Evolutionary conservation across 1,140 invertebrate species (phyloP).

Genomic region (Euwallacea similis): DNA sequence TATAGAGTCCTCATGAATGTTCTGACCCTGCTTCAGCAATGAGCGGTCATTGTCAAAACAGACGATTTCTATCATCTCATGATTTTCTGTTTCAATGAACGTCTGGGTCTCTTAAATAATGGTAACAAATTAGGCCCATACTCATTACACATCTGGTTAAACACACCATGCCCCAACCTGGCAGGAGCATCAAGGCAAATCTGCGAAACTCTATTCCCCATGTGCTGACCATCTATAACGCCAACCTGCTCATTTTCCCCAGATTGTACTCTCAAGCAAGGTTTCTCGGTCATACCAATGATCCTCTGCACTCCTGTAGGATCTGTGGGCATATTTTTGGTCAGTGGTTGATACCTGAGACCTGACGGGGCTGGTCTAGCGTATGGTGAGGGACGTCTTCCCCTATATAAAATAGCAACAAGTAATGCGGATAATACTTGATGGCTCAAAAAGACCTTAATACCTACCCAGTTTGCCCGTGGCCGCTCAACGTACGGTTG

Average conservation of each 20-base stretch:
- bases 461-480: background rate
- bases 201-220: too few relatives aligned
- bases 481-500: slow-evolving; percentile 2
- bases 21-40: background rate
- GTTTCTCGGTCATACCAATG: slow-evolving; percentile 22
- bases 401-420: background rate
- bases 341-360: slow-evolving; percentile 1
- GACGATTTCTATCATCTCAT: slow-evolving; percentile 31
- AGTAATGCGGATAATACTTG: too few relatives aligned
- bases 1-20: slow-evolving; percentile 9
- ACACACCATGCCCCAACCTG: too few relatives aligned
- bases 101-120: slow-evolving; percentile 6
- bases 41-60: slow-evolving; percentile 28
- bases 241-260: too few relatives aligned
- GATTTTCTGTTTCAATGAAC: slow-evolving; percentile 17
- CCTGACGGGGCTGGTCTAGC: background rate
- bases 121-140: too few relatives aligned
- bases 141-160: too few relatives aligned
- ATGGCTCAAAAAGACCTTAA: background rate
- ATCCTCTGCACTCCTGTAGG: slow-evolving; percentile 23
- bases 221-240: too few relatives aligned
- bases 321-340: slow-evolving; percentile 16
- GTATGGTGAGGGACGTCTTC: background rate
- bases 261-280: background rate
- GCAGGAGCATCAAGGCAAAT: too few relatives aligned